Evolutionary conservation across 2,797 vertebrate genomes (phyloP), one percentile per base, ranked within the genome.

Genomic region (Dallia pectoralis): DNA sequence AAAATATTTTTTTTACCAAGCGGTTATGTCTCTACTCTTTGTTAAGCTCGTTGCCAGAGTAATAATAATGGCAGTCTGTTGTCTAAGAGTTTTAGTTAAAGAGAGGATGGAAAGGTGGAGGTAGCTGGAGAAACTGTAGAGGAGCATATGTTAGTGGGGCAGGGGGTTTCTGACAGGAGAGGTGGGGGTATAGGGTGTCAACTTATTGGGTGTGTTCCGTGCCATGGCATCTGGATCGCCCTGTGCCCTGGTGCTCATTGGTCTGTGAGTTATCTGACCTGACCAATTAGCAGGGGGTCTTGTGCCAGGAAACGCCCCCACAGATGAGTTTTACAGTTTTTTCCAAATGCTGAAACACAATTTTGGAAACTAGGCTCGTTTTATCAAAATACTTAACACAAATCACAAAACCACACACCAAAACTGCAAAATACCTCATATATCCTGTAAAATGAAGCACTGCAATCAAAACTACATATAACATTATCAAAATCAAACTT

Each of bases 221-320:
- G 84, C 86, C 22, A 73, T 84, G 87, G 89, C 93, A 94, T 94
- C 93, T 94, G 93, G 92, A 91, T 89, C 67, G 81, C 83, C 84
- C 78, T 36, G 71, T 81, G 83, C 85, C 81, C 85, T 84, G 86
- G 89, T 85, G 88, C 86, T 78, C 87, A 63, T 83, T 84, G 88
- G 88, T 91, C 88, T 89, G 84, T 93, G 85, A 93, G 90, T 88
- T 90, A 94, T 94, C 88, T 89, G 89, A 94, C 91, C 90, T 92
- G 93, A 94, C 91, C 93, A 93, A 93, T 94, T 93, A 94, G 92
- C 89, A 89, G 88, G 90, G 90, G 90, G 88, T 85, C 86, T 74
- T 75, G 81, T 87, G 89, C 90, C 92, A 91, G 81, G 85, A 80
- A 79, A 81, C 84, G 51, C 84, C 87, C 85, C 81, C 25, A 70